These are phyloP conservation scores for Ctenopoma kingsleyae DNA, from an alignment of 2,797 vertebrate genomes.

Conservation along the genomic window DNA sequence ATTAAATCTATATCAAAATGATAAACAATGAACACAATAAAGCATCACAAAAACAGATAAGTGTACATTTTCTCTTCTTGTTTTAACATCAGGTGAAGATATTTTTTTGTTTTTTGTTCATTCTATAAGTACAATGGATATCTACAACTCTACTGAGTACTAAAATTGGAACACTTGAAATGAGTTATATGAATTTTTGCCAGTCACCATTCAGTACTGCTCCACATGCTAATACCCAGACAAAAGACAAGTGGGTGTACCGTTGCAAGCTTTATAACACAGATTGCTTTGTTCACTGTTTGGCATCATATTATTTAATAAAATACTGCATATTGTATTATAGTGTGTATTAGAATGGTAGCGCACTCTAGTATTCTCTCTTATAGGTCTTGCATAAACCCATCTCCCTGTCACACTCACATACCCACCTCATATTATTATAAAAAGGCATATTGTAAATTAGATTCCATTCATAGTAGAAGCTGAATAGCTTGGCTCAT, in stretches of 20 bases:
- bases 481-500: slow-evolving; percentile 79
- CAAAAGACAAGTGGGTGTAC: slow-evolving; percentile 35
- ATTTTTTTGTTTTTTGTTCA: too few species aligned
- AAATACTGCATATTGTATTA: slow-evolving; percentile 48
- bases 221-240: slow-evolving; percentile 22
- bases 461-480: slow-evolving; percentile 76
- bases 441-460: slow-evolving; percentile 80
- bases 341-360: slow-evolving; percentile 47
- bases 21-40: too few species aligned
- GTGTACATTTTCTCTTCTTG: too few species aligned
- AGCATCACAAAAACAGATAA: too few species aligned
- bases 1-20: too few species aligned
- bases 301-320: slow-evolving; percentile 50
- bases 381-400: slow-evolving; percentile 34
- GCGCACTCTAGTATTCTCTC: slow-evolving; percentile 45
- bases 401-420: slow-evolving; percentile 33
- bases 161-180: not conserved
- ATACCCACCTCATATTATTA: slow-evolving; percentile 52
- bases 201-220: slow-evolving; percentile 12
- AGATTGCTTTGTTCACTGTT: slow-evolving; percentile 43
- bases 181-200: not conserved
- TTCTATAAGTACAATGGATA: not conserved
- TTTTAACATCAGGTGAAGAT: too few species aligned
- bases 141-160: not conserved
- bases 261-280: slow-evolving; percentile 27